These are phyloP conservation scores for Atherinosoma microstoma DNA, from an alignment of 2,797 vertebrate genomes.

Conservation along the genomic window DNA sequence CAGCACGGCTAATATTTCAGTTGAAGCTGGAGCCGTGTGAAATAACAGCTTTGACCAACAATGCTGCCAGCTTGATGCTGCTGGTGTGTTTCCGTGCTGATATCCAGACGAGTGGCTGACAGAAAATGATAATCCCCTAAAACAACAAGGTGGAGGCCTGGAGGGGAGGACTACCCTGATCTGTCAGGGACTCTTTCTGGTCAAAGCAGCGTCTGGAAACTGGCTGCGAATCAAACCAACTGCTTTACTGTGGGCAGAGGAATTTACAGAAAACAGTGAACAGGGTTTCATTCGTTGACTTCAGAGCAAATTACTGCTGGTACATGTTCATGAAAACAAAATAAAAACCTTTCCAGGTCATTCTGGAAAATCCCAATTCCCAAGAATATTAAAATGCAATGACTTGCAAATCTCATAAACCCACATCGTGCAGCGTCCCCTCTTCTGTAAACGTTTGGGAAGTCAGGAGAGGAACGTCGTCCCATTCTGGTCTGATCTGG, in stretches of 20 bases:
- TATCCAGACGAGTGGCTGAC: slow-evolving; percentile 68
- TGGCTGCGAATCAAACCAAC: slow-evolving; percentile 41
- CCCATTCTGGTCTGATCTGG: too few species aligned
- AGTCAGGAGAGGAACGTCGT: too few species aligned
- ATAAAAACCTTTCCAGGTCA: neutral
- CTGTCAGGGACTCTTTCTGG: slow-evolving; percentile 71
- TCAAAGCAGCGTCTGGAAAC: slow-evolving; percentile 64
- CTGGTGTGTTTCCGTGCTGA: slow-evolving; percentile 61
- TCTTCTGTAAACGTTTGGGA: too few species aligned
- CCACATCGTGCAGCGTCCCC: too few species aligned
- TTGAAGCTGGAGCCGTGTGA: slow-evolving; percentile 57
- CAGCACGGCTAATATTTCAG: slow-evolving; percentile 40
- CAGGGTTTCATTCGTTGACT: neutral
- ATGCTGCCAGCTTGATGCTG: slow-evolving; percentile 21
- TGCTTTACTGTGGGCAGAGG: slow-evolving; percentile 39
- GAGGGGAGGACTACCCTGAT: slow-evolving; percentile 53
- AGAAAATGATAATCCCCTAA: slow-evolving; percentile 69
- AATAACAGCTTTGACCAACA: slow-evolving; percentile 45
- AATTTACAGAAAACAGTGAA: slow-evolving; percentile 56
- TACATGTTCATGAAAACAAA: neutral
- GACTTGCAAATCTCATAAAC: too few species aligned
- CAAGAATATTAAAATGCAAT: too few species aligned
- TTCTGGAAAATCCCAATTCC: neutral
- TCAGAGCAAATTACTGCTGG: slow-evolving; percentile 3
- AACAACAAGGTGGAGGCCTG: slow-evolving; percentile 30